Conservation (phyloP, 2,113 vertebrate species). For the Bubo blakistoni region DNA sequence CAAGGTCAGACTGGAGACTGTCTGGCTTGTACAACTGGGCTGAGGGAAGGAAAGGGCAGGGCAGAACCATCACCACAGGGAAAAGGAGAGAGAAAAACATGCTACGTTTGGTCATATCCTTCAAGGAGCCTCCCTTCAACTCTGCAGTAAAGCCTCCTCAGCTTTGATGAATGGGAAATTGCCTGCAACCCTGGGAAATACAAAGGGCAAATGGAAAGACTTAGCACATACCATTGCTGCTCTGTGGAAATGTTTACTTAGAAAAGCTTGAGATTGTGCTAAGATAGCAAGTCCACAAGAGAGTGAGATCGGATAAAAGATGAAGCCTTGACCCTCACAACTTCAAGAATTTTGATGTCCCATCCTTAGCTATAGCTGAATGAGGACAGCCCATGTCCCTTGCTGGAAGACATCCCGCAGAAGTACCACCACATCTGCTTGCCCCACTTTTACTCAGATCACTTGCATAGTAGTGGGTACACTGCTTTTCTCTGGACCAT, state of each 20-base stretch:
- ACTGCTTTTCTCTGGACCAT: neutral
- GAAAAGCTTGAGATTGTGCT: conserved; percentile 22
- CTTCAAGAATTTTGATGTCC: neutral
- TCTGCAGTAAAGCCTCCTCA: neutral
- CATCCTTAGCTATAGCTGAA: neutral
- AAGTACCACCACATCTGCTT: neutral
- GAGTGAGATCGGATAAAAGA: conserved; percentile 13
- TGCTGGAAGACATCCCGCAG: neutral
- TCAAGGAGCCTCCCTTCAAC: neutral
- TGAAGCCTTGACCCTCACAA: neutral
- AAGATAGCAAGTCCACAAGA: neutral
- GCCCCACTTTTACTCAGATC: neutral
- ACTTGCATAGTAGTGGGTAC: neutral
- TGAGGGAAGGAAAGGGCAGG: neutral
- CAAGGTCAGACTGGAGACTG: neutral
- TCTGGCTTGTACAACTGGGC: neutral
- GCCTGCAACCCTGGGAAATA: conserved; percentile 16
- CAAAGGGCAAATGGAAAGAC: conserved; percentile 40
- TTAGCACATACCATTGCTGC: conserved; percentile 29
- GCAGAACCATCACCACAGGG: neutral
- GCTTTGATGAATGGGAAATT: neutral
- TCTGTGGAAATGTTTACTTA: conserved; percentile 51
- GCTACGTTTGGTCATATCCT: neutral
- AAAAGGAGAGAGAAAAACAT: neutral
- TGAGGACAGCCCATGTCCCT: neutral